Evolutionary conservation across 2,797 vertebrate genomes (phyloP), one percentile per base, ranked within the genome.

Genomic region (Etheostoma perlongum): DNA sequence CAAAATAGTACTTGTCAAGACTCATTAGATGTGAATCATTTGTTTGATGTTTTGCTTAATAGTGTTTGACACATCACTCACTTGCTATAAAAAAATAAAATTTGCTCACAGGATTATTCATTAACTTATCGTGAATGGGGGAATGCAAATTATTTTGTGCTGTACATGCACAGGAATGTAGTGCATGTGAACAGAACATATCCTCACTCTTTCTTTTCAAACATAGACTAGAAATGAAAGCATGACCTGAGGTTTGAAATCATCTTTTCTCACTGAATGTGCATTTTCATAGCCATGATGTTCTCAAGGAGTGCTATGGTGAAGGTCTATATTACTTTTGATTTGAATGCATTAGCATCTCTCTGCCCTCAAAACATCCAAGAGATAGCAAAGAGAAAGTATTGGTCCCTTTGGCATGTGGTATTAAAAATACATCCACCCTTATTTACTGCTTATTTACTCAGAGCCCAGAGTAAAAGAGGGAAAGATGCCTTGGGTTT

Each of bases 291-390:
- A 54, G 53, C 53, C 25, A 10, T 44, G 27, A 65, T 67, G 46
- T 40, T 88, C 62, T 86, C 58, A 77, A 61, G 78, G 62, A 84
- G 42, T 48, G 49, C 18, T 70, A 48, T 10, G 4, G 66, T 68
- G 77, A 83, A 80, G 61, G 71, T 83, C 82, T 83, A 58, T 74
- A 70, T 79, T 82, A 52, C 40, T 25, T 72, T 57, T 87, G 46
- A 81, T 84, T 86, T 87, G 82, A 86, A 88, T 83, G 72, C 70
- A 88, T 89, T 87, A 81, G 72, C 81, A 83, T 88, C 51, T 81
- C 66, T 79, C 61, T 86, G 44, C 54, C 74, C 67, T 80, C 47
- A 48, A 68, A 87, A 81, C 74, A 83, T 83, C 76, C 52, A 81
- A 72, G 65, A 80, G 60, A 79, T 59, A 59, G 75, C 62, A 84